These are phyloP conservation scores for Nemapogon koenigi DNA, from an alignment of 2,888 invertebrate species.

Conservation along the genomic window DNA sequence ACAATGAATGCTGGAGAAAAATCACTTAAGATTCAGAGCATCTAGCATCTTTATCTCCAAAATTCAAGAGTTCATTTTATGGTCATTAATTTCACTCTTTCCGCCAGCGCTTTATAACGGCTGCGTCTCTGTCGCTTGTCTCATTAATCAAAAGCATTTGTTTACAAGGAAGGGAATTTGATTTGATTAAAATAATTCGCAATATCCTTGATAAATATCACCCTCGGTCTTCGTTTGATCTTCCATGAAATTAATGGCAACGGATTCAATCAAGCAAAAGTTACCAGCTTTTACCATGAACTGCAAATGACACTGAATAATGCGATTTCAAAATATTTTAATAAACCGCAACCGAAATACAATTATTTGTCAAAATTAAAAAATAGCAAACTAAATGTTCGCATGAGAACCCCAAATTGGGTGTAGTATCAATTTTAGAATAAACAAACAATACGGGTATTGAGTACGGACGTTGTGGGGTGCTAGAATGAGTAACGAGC, in stretches of 20 bases:
- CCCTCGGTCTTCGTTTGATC: conserved; percentile 65
- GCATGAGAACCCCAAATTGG: too few relatives aligned
- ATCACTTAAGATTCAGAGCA: conserved; percentile 58
- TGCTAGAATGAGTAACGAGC: conserved; percentile 55
- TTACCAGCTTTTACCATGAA: conserved; percentile 1
- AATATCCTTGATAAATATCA: conserved; percentile 67
- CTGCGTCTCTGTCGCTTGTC: conserved; percentile 63
- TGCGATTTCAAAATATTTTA: too few relatives aligned
- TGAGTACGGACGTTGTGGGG: conserved; percentile 29
- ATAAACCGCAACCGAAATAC: too few relatives aligned
- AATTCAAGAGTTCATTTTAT: conserved; percentile 66
- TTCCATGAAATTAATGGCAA: conserved; percentile 60
- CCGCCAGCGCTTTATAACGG: conserved; percentile 60
- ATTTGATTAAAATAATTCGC: conserved; percentile 67
- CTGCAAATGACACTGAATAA: conserved; percentile 16
- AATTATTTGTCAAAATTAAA: too few relatives aligned
- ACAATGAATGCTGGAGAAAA: conserved; percentile 54
- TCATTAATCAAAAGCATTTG: conserved; percentile 67
- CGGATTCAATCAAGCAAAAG: conserved; percentile 60
- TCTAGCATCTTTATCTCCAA: conserved; percentile 61
- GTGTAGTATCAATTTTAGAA: conserved; percentile 28
- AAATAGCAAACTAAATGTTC: too few relatives aligned
- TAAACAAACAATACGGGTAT: conserved; percentile 39
- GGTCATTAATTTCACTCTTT: conserved; percentile 64
- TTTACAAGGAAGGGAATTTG: conserved; percentile 66